Conservation (phyloP, 2,113 vertebrate species). For the Vidua chalybeata region DNA sequence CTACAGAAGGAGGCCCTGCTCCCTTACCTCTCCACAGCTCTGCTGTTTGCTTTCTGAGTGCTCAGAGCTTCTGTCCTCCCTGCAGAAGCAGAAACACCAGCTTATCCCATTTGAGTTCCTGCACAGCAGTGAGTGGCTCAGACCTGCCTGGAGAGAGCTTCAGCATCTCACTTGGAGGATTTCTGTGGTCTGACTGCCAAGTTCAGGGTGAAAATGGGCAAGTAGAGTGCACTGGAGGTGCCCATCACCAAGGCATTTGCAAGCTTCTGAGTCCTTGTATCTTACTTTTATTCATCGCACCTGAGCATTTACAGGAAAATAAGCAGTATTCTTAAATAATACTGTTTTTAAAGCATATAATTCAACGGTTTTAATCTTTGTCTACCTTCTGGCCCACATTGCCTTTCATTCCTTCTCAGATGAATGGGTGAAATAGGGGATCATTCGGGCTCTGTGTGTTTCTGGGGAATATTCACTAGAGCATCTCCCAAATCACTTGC, state of each 20-base stretch:
- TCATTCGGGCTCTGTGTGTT: background rate
- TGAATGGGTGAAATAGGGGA: background rate
- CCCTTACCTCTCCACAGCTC: background rate
- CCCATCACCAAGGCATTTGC: background rate
- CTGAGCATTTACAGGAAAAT: background rate
- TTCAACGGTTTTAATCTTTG: background rate
- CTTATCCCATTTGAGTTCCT: background rate
- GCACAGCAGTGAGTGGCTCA: background rate
- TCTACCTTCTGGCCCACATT: background rate
- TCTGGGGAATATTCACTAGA: background rate
- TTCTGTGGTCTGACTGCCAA: background rate
- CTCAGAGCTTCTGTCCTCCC: background rate
- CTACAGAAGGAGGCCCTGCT: background rate
- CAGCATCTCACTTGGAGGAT: background rate
- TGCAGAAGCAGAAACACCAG: background rate
- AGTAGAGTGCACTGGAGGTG: background rate
- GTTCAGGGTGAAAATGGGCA: background rate
- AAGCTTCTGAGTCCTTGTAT: background rate
- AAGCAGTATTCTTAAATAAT: background rate
- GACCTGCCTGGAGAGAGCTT: background rate
- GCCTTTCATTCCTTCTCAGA: background rate
- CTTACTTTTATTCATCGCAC: fast-evolving
- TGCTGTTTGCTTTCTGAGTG: background rate
- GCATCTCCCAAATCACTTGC: background rate
- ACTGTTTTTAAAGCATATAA: background rate